These are phyloP conservation scores for Spheniscus humboldti DNA, from an alignment of 2,797 vertebrate species.

Conservation along the genomic window DNA sequence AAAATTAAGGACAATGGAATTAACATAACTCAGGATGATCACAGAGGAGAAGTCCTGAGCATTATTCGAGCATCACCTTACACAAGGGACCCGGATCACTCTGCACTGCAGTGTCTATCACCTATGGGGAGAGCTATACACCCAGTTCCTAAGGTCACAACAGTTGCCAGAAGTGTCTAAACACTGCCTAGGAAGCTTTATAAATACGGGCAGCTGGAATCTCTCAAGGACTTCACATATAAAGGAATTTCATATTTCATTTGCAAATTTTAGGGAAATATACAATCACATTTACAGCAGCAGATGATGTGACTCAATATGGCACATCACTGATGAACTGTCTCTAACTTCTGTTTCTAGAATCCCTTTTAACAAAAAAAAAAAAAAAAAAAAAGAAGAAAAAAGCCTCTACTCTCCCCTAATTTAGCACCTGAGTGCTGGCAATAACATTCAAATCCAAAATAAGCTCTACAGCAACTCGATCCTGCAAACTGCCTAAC, in stretches of 20 bases:
- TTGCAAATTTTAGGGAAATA: neutral
- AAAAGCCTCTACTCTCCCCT: neutral
- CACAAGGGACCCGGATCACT: neutral
- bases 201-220: neutral
- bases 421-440: neutral
- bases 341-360: neutral
- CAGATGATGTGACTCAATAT: neutral
- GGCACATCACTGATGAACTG: neutral
- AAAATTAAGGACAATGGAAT: neutral
- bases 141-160: neutral
- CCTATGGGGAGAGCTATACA: neutral
- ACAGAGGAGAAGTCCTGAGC: neutral
- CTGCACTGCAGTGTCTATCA: neutral
- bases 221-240: neutral
- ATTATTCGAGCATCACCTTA: neutral
- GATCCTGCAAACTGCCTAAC: conserved; percentile 1
- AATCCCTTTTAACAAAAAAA: neutral
- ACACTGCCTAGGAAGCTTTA: neutral
- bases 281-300: neutral
- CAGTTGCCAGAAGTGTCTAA: neutral
- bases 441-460: conserved; percentile 17
- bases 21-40: neutral
- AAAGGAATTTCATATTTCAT: neutral
- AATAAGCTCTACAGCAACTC: neutral
- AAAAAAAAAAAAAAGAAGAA: neutral